These are phyloP conservation scores for Agriopis leucophaearia DNA, from an alignment of 2,888 invertebrate species.

Conservation along the genomic window DNA sequence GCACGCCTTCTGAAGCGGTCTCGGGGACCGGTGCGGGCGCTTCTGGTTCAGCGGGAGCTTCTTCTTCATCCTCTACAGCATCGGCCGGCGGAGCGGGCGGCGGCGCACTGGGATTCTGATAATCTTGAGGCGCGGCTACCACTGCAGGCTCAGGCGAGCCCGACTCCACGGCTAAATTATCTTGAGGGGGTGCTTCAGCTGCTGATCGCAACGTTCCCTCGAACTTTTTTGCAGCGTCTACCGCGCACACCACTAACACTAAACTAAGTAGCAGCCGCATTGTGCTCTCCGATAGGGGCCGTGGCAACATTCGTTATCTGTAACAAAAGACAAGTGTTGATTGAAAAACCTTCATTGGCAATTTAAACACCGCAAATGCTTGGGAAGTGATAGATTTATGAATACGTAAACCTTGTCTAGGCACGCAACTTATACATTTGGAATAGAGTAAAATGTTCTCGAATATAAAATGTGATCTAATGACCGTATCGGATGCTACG, in stretches of 20 bases:
- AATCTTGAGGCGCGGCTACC: constrained; percentile 78
- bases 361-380: constrained; percentile 64
- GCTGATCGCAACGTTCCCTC: constrained; percentile 80
- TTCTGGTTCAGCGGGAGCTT: constrained; percentile 49
- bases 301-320: constrained; percentile 82
- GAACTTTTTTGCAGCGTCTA: constrained; percentile 80
- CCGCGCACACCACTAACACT: constrained; percentile 77
- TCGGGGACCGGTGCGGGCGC: constrained; percentile 72
- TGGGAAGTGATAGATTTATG: constrained; percentile 65
- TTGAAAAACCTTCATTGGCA: constrained; percentile 65
- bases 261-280: constrained; percentile 81
- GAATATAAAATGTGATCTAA: constrained; percentile 57
- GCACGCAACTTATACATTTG: constrained; percentile 61
- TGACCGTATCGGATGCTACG: constrained; percentile 54
- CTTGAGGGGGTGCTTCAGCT: constrained; percentile 81
- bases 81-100: constrained; percentile 62
- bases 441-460: constrained; percentile 56
- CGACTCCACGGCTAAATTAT: constrained; percentile 80
- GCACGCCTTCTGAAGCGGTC: constrained; percentile 77
- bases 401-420: constrained; percentile 59
- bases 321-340: constrained; percentile 75
- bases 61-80: constrained; percentile 39
- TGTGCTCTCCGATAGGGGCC: constrained; percentile 71
- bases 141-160: constrained; percentile 77
- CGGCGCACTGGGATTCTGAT: constrained; percentile 76